phyloP scores from a whole-genome alignment of 2,888 invertebrate genomes.

The Cyclophora punctaria region DNA sequence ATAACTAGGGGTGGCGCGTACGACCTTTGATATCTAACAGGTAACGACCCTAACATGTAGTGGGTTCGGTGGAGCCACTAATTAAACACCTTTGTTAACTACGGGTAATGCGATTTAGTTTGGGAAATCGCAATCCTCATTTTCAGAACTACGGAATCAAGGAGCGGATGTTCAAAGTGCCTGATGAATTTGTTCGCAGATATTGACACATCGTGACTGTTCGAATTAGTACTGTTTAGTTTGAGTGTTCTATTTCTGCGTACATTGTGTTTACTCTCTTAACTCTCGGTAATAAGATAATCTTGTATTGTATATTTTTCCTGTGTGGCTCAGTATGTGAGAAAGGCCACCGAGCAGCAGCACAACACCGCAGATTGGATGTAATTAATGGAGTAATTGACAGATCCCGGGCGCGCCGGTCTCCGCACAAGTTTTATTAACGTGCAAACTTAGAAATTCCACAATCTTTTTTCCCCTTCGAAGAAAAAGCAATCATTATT shows the following conservation, averaged over 20 bases:
- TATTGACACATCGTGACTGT: background rate
- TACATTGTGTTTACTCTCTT: no score
- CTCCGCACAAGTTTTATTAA: conserved; percentile 14
- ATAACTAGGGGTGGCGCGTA: conserved; percentile 6
- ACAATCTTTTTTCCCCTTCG: conserved; percentile 12
- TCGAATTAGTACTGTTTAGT: no score
- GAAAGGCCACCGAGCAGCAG: no score
- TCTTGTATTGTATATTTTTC: no score
- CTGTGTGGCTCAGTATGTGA: background rate
- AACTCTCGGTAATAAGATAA: no score
- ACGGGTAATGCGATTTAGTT: background rate
- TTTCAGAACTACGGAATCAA: background rate
- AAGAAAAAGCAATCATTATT: conserved; percentile 19
- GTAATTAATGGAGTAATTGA: conserved; percentile 20
- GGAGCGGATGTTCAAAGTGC: background rate
- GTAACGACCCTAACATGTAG: conserved; percentile 8
- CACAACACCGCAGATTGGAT: background rate
- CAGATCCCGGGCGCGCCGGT: conserved; percentile 4
- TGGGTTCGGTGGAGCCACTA: conserved; percentile 21
- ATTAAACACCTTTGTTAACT: conserved; percentile 38
- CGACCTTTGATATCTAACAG: conserved; percentile 4
- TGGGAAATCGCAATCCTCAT: background rate
- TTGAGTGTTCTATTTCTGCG: no score
- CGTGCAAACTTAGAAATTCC: conserved; percentile 13
- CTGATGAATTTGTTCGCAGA: background rate